Evolutionary conservation across 2,113 vertebrate species (phyloP), one percentile per base, ranked within the genome.

Genomic region (Lanius ludovicianus): DNA sequence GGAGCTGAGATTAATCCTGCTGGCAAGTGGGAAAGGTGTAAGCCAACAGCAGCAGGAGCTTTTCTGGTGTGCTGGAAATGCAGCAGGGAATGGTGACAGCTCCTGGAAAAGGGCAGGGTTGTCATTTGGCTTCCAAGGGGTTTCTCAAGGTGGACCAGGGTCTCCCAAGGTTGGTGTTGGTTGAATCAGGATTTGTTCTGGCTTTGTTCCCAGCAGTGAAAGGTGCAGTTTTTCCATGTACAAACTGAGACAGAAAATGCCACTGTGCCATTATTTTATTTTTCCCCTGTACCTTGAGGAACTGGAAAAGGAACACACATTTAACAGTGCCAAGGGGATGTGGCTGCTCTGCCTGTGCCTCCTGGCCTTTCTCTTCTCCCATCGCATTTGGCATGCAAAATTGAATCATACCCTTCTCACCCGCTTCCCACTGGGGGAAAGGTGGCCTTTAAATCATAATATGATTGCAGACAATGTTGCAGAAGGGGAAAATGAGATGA

Each of bases 401-500:
- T 68, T 41, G 67, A 92, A 95, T 81, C 76, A 53, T 53, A 78
- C 85, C 76, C 87, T 94, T 78, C 89, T 95, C 85, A 73, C 57
- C 68, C 9, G 1, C 68, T 94, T 86, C 83, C 87, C 82, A 44
- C 85, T 16, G 42, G 60, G 87, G 93, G 83, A 78, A 96, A 95
- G 83, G 95, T 91, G 88, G 91, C 94, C 96, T 97, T 97, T 96
- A 93, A 96, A 96, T 94, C 90, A 89, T 89, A 81, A 89, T 94
- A 87, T 91, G 90, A 93, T 92, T 91, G 95, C 88, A 87, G 86
- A 75, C 8, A 18, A 84, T 90, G 93, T 76, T 96, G 79, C 94
- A 96, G 91, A 90, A 92, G 82, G 95, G 82, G 91, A 90, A 93
- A 95, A 91, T 89, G 89, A 93, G 91, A 90, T 94, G 91, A 96